A percentile compares a stretch with the other conserved stretches of the same genome.
Evolutionary conservation across 2,113 vertebrate genomes (phyloP).

Genomic region (Forbesichthys agassizii): DNA sequence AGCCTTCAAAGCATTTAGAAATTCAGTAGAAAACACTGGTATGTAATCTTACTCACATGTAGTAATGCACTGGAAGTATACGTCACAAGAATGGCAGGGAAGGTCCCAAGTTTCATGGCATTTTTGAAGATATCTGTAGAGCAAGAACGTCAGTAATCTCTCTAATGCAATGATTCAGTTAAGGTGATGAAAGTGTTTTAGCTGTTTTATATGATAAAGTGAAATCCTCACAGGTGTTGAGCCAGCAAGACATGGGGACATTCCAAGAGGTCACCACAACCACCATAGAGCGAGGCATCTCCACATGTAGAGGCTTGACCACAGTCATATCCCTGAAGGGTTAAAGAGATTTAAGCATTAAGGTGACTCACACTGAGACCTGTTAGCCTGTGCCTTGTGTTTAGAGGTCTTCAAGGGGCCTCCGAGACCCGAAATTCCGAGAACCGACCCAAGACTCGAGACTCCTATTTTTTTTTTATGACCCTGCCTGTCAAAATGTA

Average conservation of each 20-base stretch:
- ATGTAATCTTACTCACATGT: slow-evolving; percentile 77
- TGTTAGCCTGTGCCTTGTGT: too few species aligned
- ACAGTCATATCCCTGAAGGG: slow-evolving; percentile 82
- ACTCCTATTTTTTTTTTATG: too few species aligned
- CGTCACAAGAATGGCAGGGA: slow-evolving; percentile 86
- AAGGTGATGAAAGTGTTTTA: background rate
- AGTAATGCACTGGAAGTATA: slow-evolving; percentile 87
- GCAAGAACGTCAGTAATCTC: slow-evolving; percentile 5
- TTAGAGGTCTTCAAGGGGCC: too few species aligned
- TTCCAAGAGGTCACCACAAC: slow-evolving; percentile 91
- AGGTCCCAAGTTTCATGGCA: slow-evolving; percentile 82
- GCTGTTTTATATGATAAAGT: background rate
- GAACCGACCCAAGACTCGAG: too few species aligned
- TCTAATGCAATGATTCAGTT: background rate
- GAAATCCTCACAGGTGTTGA: slow-evolving; percentile 83
- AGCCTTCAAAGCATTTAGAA: too few species aligned
- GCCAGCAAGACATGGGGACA: slow-evolving; percentile 89
- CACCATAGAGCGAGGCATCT: slow-evolving; percentile 89
- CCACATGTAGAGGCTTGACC: slow-evolving; percentile 82
- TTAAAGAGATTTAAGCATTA: background rate
- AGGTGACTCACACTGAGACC: background rate
- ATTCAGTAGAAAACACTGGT: background rate
- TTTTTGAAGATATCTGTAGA: slow-evolving; percentile 88
- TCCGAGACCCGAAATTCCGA: too few species aligned
- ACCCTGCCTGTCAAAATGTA: too few species aligned